Evolutionary conservation across 2,797 vertebrate species (phyloP), one percentile per base, ranked within the genome.

Genomic region (Chaunax sp.): DNA sequence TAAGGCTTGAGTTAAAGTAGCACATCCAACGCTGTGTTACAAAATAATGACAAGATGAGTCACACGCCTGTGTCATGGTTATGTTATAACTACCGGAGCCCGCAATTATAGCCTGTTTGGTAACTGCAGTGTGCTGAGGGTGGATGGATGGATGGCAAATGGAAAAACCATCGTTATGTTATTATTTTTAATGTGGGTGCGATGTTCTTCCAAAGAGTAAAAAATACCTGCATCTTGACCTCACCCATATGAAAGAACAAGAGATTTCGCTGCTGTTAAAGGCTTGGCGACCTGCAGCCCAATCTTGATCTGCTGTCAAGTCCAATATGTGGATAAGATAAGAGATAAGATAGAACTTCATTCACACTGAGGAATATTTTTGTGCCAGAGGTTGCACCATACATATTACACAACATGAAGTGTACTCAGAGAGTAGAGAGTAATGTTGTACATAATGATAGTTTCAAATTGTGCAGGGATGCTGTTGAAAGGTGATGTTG

Each of bases 11-110:
- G 38, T 67, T 57, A 61, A 53, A 66, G 1, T 2, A 41, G 63
- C 14, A 53, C 61, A 54, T 62, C 15, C 4, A 6, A 53, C 43
- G 46, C 6, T 19, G 10, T 59, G 28, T 16, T 52, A 8, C 19
- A 44, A 43, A 77, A 70, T 58, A 54, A 61, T 43, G 53, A 50
- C 13, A 33, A 23, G 5, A 26, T 75, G 66, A 69, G 45, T 61
- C 68, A 68, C 12, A 37, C 2, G 6, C 28, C 44, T 25, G 53
- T 47, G 44, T 70, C 12, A 40, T 63, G 26, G 43, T 13, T 6
- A 20, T 58, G 35, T 38, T 23, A 43, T 46, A 43, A 58, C 56
- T 22, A 45, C 20, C 19, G 30, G 4, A 26, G 5, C 69, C 38
- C 5, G 6, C 38, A 44, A 15, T 23, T 26, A 35, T 38, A 23